Percentiles rank a stretch among this genome's conserved stretches.
These are phyloP conservation scores for Adoxophyes honmai DNA, from an alignment of 1,140 invertebrate genomes.

Conservation along the genomic window DNA sequence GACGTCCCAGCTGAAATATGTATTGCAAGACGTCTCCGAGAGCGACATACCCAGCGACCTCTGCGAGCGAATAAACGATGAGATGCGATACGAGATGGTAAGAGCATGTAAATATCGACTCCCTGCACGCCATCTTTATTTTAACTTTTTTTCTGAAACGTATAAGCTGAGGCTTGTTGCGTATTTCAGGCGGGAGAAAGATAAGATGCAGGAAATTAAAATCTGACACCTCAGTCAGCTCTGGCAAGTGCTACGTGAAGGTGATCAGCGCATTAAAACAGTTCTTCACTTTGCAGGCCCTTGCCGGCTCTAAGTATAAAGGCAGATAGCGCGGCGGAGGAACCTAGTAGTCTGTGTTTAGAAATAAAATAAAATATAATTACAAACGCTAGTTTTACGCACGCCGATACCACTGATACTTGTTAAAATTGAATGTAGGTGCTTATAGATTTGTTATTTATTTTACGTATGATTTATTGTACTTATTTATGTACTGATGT, in stretches of 20 bases:
- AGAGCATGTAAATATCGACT: constrained; percentile 73
- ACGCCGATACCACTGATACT: background rate
- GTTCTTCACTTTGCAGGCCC: constrained; percentile 68
- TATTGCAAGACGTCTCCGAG: constrained; percentile 86
- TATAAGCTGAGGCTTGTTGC: constrained; percentile 33
- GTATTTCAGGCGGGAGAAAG: constrained; percentile 70
- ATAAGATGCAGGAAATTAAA: constrained; percentile 64
- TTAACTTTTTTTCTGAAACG: constrained; percentile 36
- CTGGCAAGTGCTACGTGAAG: constrained; percentile 64
- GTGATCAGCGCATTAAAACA: constrained; percentile 70
- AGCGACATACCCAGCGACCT: constrained; percentile 94
- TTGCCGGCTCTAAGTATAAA: constrained; percentile 68
- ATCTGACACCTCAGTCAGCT: constrained; percentile 64
- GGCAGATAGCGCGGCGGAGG: constrained; percentile 45
- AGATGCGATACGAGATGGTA: constrained; percentile 95
- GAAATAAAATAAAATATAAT: background rate
- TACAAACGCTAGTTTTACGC: background rate
- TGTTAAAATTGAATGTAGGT: constrained; percentile 30
- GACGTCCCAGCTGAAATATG: constrained; percentile 68
- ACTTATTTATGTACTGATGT: constrained; percentile 59
- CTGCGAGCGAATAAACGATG: constrained; percentile 92
- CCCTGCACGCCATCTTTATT: constrained; percentile 27
- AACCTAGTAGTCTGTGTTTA: background rate
- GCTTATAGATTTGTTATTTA: constrained; percentile 41
- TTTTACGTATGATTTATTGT: constrained; percentile 57